A percentile compares a stretch with the other conserved stretches of the same genome.
These are phyloP conservation scores for Pangasius mekongensis DNA, from an alignment of 2,797 vertebrate genomes.

Conservation along the genomic window DNA sequence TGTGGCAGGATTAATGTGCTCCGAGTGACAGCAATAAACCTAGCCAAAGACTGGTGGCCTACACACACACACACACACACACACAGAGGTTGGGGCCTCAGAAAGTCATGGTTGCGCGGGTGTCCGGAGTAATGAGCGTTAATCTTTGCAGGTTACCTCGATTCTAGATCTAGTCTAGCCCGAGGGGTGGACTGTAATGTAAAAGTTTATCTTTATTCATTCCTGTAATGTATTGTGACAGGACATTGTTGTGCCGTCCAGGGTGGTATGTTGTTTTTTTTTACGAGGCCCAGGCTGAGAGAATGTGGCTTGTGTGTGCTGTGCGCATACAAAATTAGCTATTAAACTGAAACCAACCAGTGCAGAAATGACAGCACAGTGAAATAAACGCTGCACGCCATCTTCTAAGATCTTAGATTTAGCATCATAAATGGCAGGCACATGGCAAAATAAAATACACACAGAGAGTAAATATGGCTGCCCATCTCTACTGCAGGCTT, in stretches of 20 bases:
- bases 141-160: background rate
- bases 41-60: slow-evolving; percentile 67
- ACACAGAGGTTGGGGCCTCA: background rate
- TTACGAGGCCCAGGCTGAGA: background rate
- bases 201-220: background rate
- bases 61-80: slow-evolving; percentile 69
- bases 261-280: too few species aligned
- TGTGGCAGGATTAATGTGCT: slow-evolving; percentile 97
- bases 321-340: background rate
- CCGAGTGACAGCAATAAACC: slow-evolving; percentile 82
- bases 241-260: background rate
- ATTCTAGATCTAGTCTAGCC: background rate
- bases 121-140: background rate
- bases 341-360: background rate
- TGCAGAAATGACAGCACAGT: background rate
- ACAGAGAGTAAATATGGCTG: background rate
- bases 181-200: background rate
- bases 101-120: background rate
- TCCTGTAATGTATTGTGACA: background rate
- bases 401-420: background rate
- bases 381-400: background rate
- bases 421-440: background rate
- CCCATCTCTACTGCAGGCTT: background rate
- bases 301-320: background rate
- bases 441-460: background rate